Base-by-base conservation (phyloP, 2,888 invertebrate genomes). In the Pimpla rufipes region DNA sequence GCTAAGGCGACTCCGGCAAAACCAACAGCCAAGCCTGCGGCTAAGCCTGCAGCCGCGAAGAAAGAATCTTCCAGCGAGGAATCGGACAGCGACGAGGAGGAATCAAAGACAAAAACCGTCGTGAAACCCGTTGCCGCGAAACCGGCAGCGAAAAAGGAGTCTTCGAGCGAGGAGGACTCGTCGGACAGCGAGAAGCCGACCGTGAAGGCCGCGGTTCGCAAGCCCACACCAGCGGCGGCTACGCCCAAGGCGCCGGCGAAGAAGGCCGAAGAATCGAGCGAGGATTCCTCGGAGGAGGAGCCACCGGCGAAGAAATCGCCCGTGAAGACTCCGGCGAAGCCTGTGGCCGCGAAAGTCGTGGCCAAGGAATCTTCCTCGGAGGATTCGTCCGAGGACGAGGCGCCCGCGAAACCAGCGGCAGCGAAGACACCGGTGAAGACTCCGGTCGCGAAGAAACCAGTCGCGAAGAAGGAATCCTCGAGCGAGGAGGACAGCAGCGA, bases 151-250 rank as follows among this genome's bases (percentile, higher is more conserved):
- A 86, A 77, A 82, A 89, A 93, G 77, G 90, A 93, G 78, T 93
- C 93, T 45, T 93, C 93, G 5, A 91, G 94, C 52, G 93, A 93
- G 73, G 91, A 91, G 81, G 92, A 93, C 70, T 86, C 87, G 2
- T 92, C 92, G 81, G 93, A 93, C 87, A 93, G 92, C 42, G 93
- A 93, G 75, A 91, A 93, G 23, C 86, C 88, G 21, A 86, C 89
- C 21, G 85, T 87, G 6, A 88, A 90, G 66, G 86, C 90, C 10
- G 67, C 81, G 8, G 68, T 80, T 18, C 35, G 74, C 8, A 80
- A 73, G 21, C 23, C 71, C 89, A 85, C 89, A 11, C 88, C 91
- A 23, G 87, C 88, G 0, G 86, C 88, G 0, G 79, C 78, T 13
- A 37, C 71, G 40, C 57, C 4, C 21, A 88, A 87, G 16, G 83